Base-by-base conservation (phyloP, 2,113 vertebrate species). In the Gadus macrocephalus region DNA sequence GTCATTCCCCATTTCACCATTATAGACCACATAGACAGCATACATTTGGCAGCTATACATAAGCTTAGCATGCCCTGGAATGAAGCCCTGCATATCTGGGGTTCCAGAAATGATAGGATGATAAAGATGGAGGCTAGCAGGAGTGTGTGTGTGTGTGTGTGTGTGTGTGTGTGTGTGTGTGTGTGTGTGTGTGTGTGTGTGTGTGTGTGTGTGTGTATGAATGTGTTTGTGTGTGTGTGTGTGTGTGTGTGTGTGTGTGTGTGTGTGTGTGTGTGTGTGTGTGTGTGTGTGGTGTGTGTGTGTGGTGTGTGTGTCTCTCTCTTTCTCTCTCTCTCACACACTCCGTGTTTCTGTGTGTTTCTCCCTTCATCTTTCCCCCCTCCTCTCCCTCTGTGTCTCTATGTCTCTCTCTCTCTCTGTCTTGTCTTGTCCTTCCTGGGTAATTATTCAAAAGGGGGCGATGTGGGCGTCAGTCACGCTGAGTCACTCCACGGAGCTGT, bases 11-110 rank as follows among this genome's bases (percentile, higher is more conserved):
- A 1, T 55, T 15, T 35, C 31, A 35, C 31, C 6, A 35, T 35
- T 55, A 35, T 12, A 55, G 16, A 16, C 1, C 53, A 55, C 16
- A 16, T 8, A 4, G 53, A 55, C 12, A 55, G 16, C 9, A 55
- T 55, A 55, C 12, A 55, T 16, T 15, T 16, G 12, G 53, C 31
- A 1, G 53, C 16, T 15, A 55, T 16, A 55, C 1, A 55, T 55
- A 12, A 5, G 53, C 53, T 55, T 14, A 16, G 53, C 12, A 15
- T 55, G 7, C 53, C 53, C 9, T 8, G 53, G 3, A 77, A 74
- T 74, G 25, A 74, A 74, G 67, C 67, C 38, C 68, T 81, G 74
- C 65, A 66, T 74, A 49, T 69, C 31, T 35, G 31, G 31, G 31
- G 31, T 35, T 35, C 31, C 4, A 35, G 31, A 35, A 4, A 35